Evolutionary conservation across 1,140 invertebrate genomes (phyloP).

Genomic region (Stegodyphus dumicola): DNA sequence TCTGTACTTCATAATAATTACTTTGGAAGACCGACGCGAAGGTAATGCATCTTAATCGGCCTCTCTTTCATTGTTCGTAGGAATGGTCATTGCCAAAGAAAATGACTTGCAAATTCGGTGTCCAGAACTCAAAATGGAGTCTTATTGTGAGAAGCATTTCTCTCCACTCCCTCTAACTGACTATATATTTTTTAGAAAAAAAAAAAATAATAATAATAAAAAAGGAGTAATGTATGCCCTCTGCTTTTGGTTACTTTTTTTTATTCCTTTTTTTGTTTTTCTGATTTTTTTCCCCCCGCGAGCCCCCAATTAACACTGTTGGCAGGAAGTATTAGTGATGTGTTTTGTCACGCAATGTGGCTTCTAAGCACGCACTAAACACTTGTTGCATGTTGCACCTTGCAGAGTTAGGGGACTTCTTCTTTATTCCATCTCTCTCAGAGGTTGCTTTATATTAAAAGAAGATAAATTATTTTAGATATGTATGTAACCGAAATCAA

Average conservation of each 20-base stretch:
- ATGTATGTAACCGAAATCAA: no score
- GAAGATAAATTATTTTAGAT: no score
- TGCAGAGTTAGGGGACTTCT: not conserved
- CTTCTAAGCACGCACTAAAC: slow-evolving; percentile 14
- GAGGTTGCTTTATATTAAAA: no score
- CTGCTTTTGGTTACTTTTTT: not conserved
- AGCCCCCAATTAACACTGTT: slow-evolving; percentile 44
- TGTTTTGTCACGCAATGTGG: slow-evolving; percentile 28
- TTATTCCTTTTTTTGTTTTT: not conserved
- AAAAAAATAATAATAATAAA: not conserved
- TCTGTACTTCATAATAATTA: slow-evolving; percentile 32
- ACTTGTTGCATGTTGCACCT: slow-evolving; percentile 49
- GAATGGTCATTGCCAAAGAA: slow-evolving; percentile 42
- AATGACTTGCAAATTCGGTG: slow-evolving; percentile 39
- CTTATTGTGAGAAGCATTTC: slow-evolving; percentile 8
- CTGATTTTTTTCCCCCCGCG: not conserved
- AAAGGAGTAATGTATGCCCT: not conserved
- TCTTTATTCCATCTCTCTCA: no score
- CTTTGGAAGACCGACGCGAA: not conserved
- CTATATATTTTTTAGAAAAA: slow-evolving; percentile 19
- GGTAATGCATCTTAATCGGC: slow-evolving; percentile 35
- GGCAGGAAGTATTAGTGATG: slow-evolving; percentile 57
- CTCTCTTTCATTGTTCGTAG: slow-evolving; percentile 29
- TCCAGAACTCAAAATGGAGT: slow-evolving; percentile 3
- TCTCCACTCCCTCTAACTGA: not conserved